A percentile compares a stretch with the other conserved stretches of the same genome.
Conservation (phyloP, 1,140 invertebrate species). For the Drosophila arizonae region DNA sequence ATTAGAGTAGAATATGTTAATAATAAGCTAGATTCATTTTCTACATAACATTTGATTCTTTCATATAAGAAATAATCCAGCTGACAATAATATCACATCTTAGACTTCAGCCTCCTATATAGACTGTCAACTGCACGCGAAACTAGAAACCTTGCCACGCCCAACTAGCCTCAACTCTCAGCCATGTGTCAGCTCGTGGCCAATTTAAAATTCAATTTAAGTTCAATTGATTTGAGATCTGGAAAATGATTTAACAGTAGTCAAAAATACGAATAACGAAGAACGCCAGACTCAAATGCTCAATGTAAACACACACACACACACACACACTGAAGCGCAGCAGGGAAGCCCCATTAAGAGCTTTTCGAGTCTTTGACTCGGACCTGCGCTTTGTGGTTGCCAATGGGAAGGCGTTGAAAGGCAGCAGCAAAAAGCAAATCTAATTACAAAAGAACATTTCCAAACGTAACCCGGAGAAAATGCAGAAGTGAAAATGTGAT, state of each 20-base stretch:
- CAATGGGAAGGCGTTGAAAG: constrained; percentile 37
- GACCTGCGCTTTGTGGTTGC: constrained; percentile 54
- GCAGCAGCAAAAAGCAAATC: constrained; percentile 49
- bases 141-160: constrained; percentile 38
- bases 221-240: constrained; percentile 66
- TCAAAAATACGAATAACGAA: constrained; percentile 9
- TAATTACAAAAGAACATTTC: constrained; percentile 61
- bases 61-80: no score
- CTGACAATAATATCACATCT: no score
- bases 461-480: constrained; percentile 16
- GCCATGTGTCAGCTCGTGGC: constrained; percentile 39
- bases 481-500: constrained; percentile 43
- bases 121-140: constrained; percentile 57
- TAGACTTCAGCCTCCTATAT: neutral
- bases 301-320: constrained; percentile 5
- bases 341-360: constrained; percentile 68
- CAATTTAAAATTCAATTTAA: constrained; percentile 80
- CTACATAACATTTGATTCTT: no score
- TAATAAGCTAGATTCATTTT: no score
- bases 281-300: no score
- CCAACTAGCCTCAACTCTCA: constrained; percentile 1
- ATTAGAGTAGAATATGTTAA: no score
- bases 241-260: constrained; percentile 50
- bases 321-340: constrained; percentile 44
- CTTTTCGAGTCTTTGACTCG: constrained; percentile 29